Evolutionary conservation across 2,113 vertebrate species (phyloP), one percentile per base, ranked within the genome.

Genomic region (Casuarius casuarius): DNA sequence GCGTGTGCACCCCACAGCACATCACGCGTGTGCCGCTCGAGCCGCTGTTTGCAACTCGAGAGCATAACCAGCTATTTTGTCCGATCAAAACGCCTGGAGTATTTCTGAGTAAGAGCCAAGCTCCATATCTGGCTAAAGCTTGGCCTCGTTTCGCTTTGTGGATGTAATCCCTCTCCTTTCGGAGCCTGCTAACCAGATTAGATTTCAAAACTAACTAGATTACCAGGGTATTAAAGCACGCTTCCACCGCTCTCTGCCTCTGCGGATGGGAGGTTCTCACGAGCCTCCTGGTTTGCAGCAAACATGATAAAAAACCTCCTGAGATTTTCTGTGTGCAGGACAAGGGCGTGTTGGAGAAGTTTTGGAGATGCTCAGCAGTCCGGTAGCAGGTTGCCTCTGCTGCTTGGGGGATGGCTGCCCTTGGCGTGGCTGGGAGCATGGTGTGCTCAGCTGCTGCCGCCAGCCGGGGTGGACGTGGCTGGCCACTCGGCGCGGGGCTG

Each of bases 161-260:
- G 23, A 7, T 76, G 59, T 92, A 92, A 94, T 97, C 86, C n/a
- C 62, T 19, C 84, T 87, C 33, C 70, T 65, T 59, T 62, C 28
- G 71, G 77, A 95, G 87, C 88, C 84, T 66, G 84, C 92, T 97
- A 94, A 96, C 96, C 84, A 93, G 86, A 95, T 97, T 94, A 91
- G 84, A 3, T 78, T 87, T 76, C 92, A 81, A 79, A 54, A 68
- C 92, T 97, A 97, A 95, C 93, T 86, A 94, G 92, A 95, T 97
- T 96, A 97, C 85, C 48, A 89, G 81, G 56, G 84, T 38, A 80
- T 95, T 96, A 93, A 74, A 54, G 65, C 2, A 0, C 8, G 10
- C 25, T 86, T 40, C 68, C 65, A 59, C 56, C 0, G 5, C 40
- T 54, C 35, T 38, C 51, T 3, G 0, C 40, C 48, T 61, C 85